Base-by-base conservation (phyloP, 2,113 vertebrate species). In the Alectura lathami region DNA sequence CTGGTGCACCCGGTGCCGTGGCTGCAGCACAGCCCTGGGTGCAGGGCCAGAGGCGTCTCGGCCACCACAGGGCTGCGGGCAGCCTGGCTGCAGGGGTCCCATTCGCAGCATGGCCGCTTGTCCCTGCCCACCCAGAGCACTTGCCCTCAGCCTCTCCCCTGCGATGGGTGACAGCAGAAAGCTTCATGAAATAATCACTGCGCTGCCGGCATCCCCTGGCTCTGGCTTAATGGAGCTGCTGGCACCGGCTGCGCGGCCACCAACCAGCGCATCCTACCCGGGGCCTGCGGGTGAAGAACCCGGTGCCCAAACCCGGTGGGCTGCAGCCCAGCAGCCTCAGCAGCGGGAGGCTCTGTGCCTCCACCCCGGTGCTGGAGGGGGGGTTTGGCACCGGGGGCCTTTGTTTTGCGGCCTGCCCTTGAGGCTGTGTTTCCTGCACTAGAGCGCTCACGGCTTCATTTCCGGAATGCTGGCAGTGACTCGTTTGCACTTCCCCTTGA, bases 51-150 rank as follows among this genome's bases (percentile, higher is more conserved):
- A 1, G 14, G 3, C 1, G 0, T 60, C 73, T 75, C 24, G 38
- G 60, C 38, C 3, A 5, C 32, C 3, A 1, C 8, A 14, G 8
- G 21, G 22, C 10, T n/a, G 66, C 0, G 1, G 34, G 22, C 38
- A 48, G 47, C 45, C 40, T 50, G 7, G 57, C 20, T 27, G 45
- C n/a, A 60, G 47, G 26, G 8, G 51, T 38, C 23, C 36, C 2
- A 1, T 36, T 16, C 0, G 0, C 0, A 0, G 21, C 6, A 5
- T 2, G 32, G 11, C 17, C 1, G 6, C 23, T 56, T 29, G 34
- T 4, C 34, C 38, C n/a, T 38, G 48, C 30, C 47, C n/a, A 32
- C 2, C 42, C 60, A 16, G 51, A 50, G 30, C 54, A n/a, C 11
- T 30, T 68, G 42, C 11, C 15, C 6, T 16, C 26, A 51, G 34